Conservation (phyloP, 2,797 vertebrate genomes). For the Valencia hispanica region DNA sequence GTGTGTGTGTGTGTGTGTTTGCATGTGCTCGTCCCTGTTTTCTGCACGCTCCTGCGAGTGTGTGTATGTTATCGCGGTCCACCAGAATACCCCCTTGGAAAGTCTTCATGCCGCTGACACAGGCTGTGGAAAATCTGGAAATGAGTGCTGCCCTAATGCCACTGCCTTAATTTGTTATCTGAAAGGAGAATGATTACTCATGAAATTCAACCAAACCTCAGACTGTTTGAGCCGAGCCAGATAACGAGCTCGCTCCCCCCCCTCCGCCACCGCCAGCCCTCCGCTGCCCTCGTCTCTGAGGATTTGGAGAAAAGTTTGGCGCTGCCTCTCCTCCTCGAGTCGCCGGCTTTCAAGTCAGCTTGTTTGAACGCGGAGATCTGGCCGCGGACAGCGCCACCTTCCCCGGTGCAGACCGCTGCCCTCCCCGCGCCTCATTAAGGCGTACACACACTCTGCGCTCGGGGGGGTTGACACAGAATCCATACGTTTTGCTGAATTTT, state of each 20-base stretch:
- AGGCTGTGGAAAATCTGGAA: constrained; percentile 68
- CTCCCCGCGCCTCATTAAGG: constrained; percentile 68
- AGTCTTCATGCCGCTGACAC: constrained; percentile 64
- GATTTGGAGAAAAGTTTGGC: constrained; percentile 70
- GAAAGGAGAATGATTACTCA: constrained; percentile 79
- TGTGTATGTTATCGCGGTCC: constrained; percentile 68
- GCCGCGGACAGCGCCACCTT: constrained; percentile 64
- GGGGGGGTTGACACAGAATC: constrained; percentile 62
- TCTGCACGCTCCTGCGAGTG: constrained; percentile 24
- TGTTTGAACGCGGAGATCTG: constrained; percentile 68
- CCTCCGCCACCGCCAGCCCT: constrained; percentile 65
- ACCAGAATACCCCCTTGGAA: constrained; percentile 76
- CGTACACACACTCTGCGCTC: constrained; percentile 56
- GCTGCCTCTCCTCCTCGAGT: constrained; percentile 65
- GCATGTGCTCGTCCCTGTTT: constrained; percentile 48
- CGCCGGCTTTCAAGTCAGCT: constrained; percentile 65
- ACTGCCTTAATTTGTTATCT: constrained; percentile 78
- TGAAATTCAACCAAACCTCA: constrained; percentile 76
- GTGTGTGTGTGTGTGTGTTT: constrained; percentile 41
- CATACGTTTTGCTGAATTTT: constrained; percentile 63
- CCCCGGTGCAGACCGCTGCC: no score
- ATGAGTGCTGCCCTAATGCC: constrained; percentile 67
- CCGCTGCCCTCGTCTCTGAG: constrained; percentile 66
- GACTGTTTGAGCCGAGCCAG: constrained; percentile 74
- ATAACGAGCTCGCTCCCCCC: constrained; percentile 75